Conservation (phyloP, 1,140 invertebrate genomes). For the Pseudachorutes palmiensis region DNA sequence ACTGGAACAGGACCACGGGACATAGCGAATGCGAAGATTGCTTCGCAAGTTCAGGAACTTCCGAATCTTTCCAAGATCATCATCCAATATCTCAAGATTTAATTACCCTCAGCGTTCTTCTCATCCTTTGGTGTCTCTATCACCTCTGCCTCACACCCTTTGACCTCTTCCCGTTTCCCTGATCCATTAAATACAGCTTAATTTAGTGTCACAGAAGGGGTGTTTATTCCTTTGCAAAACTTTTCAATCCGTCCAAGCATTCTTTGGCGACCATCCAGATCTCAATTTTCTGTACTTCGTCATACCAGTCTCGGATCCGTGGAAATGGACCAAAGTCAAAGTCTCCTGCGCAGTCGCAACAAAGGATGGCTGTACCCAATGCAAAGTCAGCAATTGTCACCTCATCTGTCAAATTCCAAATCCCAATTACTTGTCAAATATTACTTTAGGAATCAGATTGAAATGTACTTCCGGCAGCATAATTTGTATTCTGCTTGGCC, state of each 20-base stretch:
- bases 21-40: no score
- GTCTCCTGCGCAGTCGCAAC: slow-evolving; percentile 56
- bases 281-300: slow-evolving; percentile 26
- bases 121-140: no score
- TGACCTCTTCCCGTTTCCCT: no score
- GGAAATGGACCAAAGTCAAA: slow-evolving; percentile 54
- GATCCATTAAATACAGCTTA: no score
- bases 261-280: slow-evolving; percentile 29
- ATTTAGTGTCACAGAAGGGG: no score
- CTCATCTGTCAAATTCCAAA: slow-evolving; percentile 44
- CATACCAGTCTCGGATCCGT: slow-evolving; percentile 36
- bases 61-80: no score
- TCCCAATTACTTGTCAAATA: slow-evolving; percentile 13
- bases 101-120: no score
- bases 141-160: no score
- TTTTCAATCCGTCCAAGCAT: slow-evolving; percentile 29
- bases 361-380: slow-evolving; percentile 58
- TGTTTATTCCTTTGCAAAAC: slow-evolving; percentile 36
- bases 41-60: no score
- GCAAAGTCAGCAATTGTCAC: slow-evolving; percentile 66
- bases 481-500: slow-evolving; percentile 50
- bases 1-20: no score
- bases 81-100: no score
- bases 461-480: slow-evolving; percentile 52
- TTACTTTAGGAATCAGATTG: slow-evolving; percentile 16